These are phyloP conservation scores for Coenonympha arcania DNA, from an alignment of 2,888 invertebrate genomes.

Conservation along the genomic window DNA sequence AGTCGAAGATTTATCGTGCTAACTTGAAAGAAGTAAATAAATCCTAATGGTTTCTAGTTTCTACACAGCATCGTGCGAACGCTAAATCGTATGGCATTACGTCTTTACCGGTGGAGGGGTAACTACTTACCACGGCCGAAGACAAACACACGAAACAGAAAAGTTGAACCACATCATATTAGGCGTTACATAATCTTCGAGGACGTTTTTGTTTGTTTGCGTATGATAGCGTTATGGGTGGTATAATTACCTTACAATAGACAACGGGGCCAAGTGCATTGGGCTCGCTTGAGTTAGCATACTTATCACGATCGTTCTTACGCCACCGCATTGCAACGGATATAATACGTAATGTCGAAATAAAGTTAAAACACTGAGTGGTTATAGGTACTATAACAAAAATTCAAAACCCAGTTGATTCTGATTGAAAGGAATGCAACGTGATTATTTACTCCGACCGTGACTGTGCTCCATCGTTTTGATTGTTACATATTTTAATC, in stretches of 20 bases:
- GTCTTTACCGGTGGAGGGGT: no score
- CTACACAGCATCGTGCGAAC: no score
- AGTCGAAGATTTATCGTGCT: no score
- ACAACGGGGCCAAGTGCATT: slow-evolving; percentile 48
- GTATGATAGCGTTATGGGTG: slow-evolving; percentile 34
- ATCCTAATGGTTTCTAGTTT: no score
- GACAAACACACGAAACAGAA: no score
- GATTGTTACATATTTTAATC: no score
- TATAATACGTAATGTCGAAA: slow-evolving; percentile 18
- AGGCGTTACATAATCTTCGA: neutral
- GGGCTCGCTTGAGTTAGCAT: slow-evolving; percentile 31
- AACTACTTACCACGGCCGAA: no score
- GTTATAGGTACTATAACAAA: slow-evolving; percentile 3
- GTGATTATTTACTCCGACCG: neutral
- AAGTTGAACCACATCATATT: no score
- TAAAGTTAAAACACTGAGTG: no score
- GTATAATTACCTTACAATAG: slow-evolving; percentile 41
- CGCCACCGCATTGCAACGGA: slow-evolving; percentile 18
- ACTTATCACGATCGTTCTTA: slow-evolving; percentile 21
- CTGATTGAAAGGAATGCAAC: slow-evolving; percentile 7
- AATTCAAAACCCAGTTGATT: slow-evolving; percentile 5
- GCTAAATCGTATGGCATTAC: no score
- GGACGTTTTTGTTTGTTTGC: slow-evolving; percentile 5
- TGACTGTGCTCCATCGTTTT: neutral
- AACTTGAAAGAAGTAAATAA: no score